A percentile compares a stretch with the other conserved stretches of the same genome.
Conservation (phyloP, 2,888 invertebrate genomes). For the Tetrapedia diversipes region DNA sequence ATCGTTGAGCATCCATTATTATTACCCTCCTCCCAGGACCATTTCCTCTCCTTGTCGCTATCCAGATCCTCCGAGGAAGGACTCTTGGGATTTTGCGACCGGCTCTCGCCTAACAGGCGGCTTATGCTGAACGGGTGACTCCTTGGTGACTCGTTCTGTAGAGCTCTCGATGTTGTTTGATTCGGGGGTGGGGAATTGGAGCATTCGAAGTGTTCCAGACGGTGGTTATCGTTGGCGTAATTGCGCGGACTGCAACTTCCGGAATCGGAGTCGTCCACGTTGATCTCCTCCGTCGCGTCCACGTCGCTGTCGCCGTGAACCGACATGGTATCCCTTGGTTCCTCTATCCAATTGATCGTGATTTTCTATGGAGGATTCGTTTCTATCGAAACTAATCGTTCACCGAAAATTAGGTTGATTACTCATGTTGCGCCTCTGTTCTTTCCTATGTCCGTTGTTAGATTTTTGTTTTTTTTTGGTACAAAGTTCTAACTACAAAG, state of each 20-base stretch:
- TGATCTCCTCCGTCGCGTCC: conserved; percentile 81
- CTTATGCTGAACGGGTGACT: conserved; percentile 82
- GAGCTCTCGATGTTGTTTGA: conserved; percentile 71
- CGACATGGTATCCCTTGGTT: conserved; percentile 71
- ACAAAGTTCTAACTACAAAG: too few relatives aligned
- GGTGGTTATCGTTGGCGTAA: conserved; percentile 64
- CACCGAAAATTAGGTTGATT: conserved; percentile 3
- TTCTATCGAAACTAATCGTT: background rate
- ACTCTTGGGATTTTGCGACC: conserved; percentile 74
- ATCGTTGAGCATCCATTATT: conserved; percentile 68
- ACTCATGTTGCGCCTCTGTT: conserved; percentile 20
- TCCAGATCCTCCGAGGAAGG: conserved; percentile 77
- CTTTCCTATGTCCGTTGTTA: background rate
- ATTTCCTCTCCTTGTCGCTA: conserved; percentile 77
- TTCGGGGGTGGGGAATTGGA: conserved; percentile 72
- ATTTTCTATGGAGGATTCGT: background rate
- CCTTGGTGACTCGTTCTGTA: conserved; percentile 75
- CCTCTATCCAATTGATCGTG: background rate
- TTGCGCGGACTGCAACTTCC: conserved; percentile 77
- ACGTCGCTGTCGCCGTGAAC: conserved; percentile 79
- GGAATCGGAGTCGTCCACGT: conserved; percentile 80
- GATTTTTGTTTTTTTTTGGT: too few relatives aligned
- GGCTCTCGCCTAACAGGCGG: conserved; percentile 77
- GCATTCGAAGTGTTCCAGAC: conserved; percentile 74
- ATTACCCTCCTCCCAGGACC: conserved; percentile 78